Evolutionary conservation across 2,797 vertebrate species (phyloP).

Genomic region (Varecia variegata): DNA sequence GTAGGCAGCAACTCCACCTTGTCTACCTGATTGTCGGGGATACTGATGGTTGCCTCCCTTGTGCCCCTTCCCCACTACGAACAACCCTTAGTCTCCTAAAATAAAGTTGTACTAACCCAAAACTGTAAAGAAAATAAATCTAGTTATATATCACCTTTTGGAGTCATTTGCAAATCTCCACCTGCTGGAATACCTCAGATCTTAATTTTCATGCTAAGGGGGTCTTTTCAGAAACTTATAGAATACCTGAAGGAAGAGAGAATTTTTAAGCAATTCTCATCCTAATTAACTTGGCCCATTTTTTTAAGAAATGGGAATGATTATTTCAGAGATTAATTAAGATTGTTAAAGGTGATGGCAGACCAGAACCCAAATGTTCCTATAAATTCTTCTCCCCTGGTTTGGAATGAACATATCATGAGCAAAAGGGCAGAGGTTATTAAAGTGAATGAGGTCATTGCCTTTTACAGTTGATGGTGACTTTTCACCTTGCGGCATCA

Average conservation of each 20-base stretch:
- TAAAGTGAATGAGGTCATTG: constrained; percentile 42
- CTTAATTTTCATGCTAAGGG: constrained; percentile 52
- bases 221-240: constrained; percentile 36
- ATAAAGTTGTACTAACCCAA: constrained; percentile 37
- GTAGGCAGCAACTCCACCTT: not conserved
- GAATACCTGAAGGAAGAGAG: constrained; percentile 45
- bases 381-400: constrained; percentile 41
- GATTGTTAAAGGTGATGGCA: constrained; percentile 54
- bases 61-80: not conserved
- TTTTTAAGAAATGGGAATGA: constrained; percentile 54
- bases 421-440: constrained; percentile 56
- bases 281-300: constrained; percentile 59
- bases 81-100: not conserved
- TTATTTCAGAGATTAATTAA: constrained; percentile 69
- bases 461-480: constrained; percentile 27
- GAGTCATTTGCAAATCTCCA: constrained; percentile 24
- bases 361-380: constrained; percentile 38
- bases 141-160: not conserved
- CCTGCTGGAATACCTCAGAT: not conserved
- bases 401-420: not conserved
- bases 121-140: constrained; percentile 53
- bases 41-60: not conserved
- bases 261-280: constrained; percentile 49
- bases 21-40: not conserved
- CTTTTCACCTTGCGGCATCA: constrained; percentile 16